phyloP scores from a whole-genome alignment of 2,797 vertebrate species.

The Enteromius afrohamiltoni region DNA sequence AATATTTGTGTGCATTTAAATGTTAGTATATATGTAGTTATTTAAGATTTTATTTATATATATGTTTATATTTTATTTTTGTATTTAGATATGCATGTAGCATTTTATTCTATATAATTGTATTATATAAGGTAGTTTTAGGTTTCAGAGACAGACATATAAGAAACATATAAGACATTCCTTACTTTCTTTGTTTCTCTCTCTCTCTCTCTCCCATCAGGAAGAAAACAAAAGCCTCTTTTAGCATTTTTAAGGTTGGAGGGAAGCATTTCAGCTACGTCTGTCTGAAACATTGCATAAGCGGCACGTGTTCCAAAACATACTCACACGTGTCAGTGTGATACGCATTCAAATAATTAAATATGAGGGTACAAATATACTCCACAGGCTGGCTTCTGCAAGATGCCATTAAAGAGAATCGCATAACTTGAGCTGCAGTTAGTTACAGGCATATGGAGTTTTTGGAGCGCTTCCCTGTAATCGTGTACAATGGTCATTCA shows the following conservation, averaged over 20 bases:
- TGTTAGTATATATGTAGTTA: no score
- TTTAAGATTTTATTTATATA: no score
- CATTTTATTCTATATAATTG: background rate
- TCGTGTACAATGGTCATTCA: background rate
- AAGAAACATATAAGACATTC: background rate
- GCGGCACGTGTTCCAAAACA: slow-evolving; percentile 21
- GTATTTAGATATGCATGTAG: background rate
- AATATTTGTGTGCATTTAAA: no score
- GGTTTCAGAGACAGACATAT: background rate
- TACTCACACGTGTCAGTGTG: slow-evolving; percentile 26
- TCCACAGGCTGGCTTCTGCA: background rate
- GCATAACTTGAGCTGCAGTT: slow-evolving; percentile 3
- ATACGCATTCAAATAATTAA: slow-evolving; percentile 25
- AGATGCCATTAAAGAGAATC: slow-evolving; percentile 23
- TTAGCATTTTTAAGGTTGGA: slow-evolving; percentile 35
- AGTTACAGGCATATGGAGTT: slow-evolving; percentile 33
- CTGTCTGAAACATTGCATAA: slow-evolving; percentile 53
- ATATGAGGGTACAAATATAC: background rate
- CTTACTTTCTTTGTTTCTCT: slow-evolving; percentile 10
- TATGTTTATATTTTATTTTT: no score
- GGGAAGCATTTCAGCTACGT: slow-evolving; percentile 38
- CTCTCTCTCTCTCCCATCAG: slow-evolving; percentile 17
- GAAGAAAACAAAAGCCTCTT: slow-evolving; percentile 24
- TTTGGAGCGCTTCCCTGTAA: slow-evolving; percentile 20
- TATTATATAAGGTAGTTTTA: background rate